A percentile compares a stretch with the other conserved stretches of the same genome.
These are phyloP conservation scores for Rallus crepitans DNA, from an alignment of 2,797 vertebrate genomes.

Conservation along the genomic window DNA sequence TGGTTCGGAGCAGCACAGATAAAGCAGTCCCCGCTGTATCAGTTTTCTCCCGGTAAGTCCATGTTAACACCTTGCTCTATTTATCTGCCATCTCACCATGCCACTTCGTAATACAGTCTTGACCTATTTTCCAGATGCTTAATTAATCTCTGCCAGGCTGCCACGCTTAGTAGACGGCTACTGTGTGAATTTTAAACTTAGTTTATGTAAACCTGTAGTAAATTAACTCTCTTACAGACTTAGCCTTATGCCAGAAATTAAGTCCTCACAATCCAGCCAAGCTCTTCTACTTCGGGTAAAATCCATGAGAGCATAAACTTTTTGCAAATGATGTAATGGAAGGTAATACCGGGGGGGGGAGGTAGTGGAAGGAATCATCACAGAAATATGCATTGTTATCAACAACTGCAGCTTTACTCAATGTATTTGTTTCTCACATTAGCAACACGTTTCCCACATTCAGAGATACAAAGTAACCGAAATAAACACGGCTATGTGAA, in stretches of 20 bases:
- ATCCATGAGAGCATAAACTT: background rate
- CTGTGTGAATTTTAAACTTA: background rate
- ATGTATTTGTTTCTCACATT: rapidly evolving
- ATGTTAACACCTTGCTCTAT: conserved; percentile 30
- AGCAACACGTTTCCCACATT: background rate
- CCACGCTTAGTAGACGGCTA: background rate
- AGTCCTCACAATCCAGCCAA: background rate
- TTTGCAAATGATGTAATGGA: background rate
- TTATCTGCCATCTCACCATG: conserved; percentile 62
- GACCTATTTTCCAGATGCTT: conserved; percentile 68
- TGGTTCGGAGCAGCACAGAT: conserved; percentile 41
- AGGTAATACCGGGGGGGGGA: background rate
- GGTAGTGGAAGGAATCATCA: background rate
- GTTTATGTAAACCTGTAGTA: background rate
- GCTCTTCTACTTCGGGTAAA: background rate
- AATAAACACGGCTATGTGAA: background rate
- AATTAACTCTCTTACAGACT: background rate
- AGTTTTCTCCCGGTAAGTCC: conserved; percentile 54
- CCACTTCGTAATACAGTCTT: conserved; percentile 58
- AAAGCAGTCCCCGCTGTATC: conserved; percentile 31
- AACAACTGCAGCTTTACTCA: background rate
- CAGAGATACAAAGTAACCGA: background rate
- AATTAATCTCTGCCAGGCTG: conserved; percentile 61
- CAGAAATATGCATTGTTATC: background rate
- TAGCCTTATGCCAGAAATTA: too few relatives aligned